Conservation (phyloP, 2,888 invertebrate genomes). For the Drosophila monieri region DNA sequence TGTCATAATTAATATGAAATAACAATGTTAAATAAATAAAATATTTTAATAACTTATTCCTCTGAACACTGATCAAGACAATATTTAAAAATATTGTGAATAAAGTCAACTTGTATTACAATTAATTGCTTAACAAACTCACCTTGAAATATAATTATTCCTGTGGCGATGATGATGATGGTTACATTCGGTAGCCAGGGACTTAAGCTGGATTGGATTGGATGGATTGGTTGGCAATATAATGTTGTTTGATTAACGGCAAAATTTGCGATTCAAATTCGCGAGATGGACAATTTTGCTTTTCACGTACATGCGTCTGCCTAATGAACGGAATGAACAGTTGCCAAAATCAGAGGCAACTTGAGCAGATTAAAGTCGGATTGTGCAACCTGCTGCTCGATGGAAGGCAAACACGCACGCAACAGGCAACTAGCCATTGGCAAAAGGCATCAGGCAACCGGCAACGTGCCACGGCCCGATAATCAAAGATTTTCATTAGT, state of each 20-base stretch:
- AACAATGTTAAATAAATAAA: background rate
- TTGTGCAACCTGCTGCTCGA: slow-evolving; percentile 58
- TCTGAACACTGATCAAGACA: no score
- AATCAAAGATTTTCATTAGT: slow-evolving; percentile 67
- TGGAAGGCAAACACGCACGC: slow-evolving; percentile 42
- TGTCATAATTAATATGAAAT: background rate
- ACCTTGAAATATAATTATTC: slow-evolving; percentile 13
- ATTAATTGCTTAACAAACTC: background rate
- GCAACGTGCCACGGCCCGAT: slow-evolving; percentile 70
- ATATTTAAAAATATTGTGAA: background rate
- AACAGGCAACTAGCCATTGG: slow-evolving; percentile 64
- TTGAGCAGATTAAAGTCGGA: slow-evolving; percentile 57
- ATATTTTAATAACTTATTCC: background rate
- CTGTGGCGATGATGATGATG: slow-evolving; percentile 11
- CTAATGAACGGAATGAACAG: slow-evolving; percentile 30
- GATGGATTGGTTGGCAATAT: slow-evolving; percentile 28
- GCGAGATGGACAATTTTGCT: slow-evolving; percentile 24
- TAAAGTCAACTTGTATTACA: background rate
- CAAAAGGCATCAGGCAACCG: slow-evolving; percentile 54
- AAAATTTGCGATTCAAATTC: slow-evolving; percentile 46
- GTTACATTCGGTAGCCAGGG: slow-evolving; percentile 17
- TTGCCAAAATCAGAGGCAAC: slow-evolving; percentile 45
- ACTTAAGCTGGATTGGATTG: slow-evolving; percentile 1
- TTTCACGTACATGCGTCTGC: slow-evolving; percentile 35
- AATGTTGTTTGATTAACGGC: slow-evolving; percentile 44